phyloP scores from a whole-genome alignment of 2,797 vertebrate species.

The Clarias platycephalus region DNA sequence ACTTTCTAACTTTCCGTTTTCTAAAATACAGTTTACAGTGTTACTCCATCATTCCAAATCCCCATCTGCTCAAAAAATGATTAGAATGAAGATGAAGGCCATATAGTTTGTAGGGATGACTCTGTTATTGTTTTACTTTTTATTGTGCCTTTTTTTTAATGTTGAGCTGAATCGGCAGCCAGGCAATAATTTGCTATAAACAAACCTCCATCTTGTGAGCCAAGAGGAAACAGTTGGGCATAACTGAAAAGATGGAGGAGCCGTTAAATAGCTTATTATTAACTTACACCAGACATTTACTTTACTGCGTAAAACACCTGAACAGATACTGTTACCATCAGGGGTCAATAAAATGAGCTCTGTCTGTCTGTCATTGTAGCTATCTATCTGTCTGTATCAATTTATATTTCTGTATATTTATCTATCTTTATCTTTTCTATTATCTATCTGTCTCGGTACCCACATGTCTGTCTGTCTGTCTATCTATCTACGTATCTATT shows the following conservation, averaged over 20 bases:
- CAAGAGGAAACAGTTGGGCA: not conserved
- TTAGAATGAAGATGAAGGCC: too few relatives aligned
- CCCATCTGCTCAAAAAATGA: too few relatives aligned
- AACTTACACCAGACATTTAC: not conserved
- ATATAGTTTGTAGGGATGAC: not conserved
- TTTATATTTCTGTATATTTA: not conserved
- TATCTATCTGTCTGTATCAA: not conserved
- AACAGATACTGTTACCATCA: not conserved
- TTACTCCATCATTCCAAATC: too few relatives aligned
- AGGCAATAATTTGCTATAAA: not conserved
- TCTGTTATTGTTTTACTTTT: not conserved
- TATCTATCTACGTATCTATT: not conserved
- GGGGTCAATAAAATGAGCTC: not conserved
- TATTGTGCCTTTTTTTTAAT: not conserved
- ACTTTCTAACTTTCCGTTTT: too few relatives aligned
- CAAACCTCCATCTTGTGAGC: not conserved
- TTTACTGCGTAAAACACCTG: not conserved
- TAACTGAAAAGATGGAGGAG: not conserved
- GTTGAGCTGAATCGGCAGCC: not conserved
- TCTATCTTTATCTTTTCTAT: not conserved
- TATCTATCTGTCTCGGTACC: not conserved
- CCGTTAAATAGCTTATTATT: not conserved
- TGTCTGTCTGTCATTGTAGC: not conserved
- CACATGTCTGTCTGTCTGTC: not conserved
- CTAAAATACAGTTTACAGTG: too few relatives aligned